Evolutionary conservation across 2,797 vertebrate genomes (phyloP).

Genomic region (Coendou prehensilis): DNA sequence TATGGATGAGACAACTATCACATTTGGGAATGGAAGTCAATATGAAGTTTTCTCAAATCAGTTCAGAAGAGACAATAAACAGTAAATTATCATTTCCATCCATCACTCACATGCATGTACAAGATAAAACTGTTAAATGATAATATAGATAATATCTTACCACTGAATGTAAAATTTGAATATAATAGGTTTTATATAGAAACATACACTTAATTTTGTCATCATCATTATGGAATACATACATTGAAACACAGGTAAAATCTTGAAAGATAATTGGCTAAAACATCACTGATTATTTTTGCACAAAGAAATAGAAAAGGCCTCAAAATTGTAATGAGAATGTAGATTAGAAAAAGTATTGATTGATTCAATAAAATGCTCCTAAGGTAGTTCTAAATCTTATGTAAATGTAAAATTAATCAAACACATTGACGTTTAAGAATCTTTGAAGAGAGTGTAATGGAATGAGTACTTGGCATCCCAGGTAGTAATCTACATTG

Average conservation of each 20-base stretch:
- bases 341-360: background rate
- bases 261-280: background rate
- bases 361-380: background rate
- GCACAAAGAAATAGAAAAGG: background rate
- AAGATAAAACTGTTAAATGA: background rate
- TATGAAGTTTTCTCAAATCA: background rate
- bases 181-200: background rate
- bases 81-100: background rate
- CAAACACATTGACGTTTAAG: background rate
- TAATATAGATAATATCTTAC: background rate
- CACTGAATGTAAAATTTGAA: background rate
- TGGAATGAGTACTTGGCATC: background rate
- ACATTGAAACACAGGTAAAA: too few relatives aligned
- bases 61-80: background rate
- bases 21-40: background rate
- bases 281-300: background rate
- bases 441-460: background rate
- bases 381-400: background rate
- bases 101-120: background rate
- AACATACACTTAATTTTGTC: background rate
- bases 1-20: too few relatives aligned
- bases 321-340: background rate
- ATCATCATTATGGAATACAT: background rate
- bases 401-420: conserved; percentile 19
- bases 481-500: background rate